Evolutionary conservation across 2,888 invertebrate species (phyloP), one percentile per base, ranked within the genome.

Genomic region (Lathronympha strigana): DNA sequence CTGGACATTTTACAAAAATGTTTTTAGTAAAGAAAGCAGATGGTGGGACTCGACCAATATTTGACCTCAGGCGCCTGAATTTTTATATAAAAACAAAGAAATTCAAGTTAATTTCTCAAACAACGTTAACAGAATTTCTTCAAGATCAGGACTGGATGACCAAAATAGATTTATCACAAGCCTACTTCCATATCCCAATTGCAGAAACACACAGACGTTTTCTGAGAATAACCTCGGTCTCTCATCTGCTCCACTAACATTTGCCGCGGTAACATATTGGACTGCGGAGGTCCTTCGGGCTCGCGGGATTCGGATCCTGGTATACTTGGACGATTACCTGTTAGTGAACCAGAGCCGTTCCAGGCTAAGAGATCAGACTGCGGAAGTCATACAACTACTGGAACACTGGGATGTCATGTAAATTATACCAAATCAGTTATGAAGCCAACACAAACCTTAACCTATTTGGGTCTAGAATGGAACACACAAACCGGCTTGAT

Each of bases 11-110:
- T 15, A 71, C 68, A 9, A 68, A 66, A 5, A 69, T 74, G 60
- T 75, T 73, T 47, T 28, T 73, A 13, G 49, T 71, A 31, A 67
- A 63, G 25, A 75, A 75, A 49, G 8, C 64, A 51, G 73, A 72
- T 9, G 33, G 33, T 33, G 8, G 33, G 33, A 33, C 33, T 33
- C 5, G 33, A 33, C 33, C 33, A 0, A 72, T 73, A 9, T 70
- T 74, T 71, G 33, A 33, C 33, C 33, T 33, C 4, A 13, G 15
- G 38, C n/a, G 15, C n/a, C 38, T 15, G 38, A 38, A 38, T 5
- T 38, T 4, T 15, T 38, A 38, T 38, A n/a, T 38, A 38, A n/a
- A 4, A n/a, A 15, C n/a, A 15, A n/a, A 15, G 15, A 66, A 69
- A 11, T 38, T 38, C 38, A 38, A 38, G 15, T 6, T 38, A 38